These are phyloP conservation scores for Pemphredon lugubris DNA, from an alignment of 2,888 invertebrate genomes.

Conservation along the genomic window DNA sequence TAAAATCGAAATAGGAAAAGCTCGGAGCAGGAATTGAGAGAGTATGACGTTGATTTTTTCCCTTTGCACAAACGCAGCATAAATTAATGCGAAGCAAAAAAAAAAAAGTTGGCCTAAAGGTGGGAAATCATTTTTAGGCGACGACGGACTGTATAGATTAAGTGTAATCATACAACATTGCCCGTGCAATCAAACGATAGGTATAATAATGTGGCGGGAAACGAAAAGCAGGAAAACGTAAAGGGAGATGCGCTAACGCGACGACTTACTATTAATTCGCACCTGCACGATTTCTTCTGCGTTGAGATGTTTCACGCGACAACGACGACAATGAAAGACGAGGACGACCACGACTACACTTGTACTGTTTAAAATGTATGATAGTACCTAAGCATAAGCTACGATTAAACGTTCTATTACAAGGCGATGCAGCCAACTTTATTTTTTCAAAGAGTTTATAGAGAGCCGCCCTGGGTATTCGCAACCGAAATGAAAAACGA, in stretches of 20 bases:
- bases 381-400: slow-evolving; percentile 47
- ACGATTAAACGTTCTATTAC: slow-evolving; percentile 50
- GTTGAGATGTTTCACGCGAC: slow-evolving; percentile 29
- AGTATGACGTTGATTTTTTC: slow-evolving; percentile 1
- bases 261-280: slow-evolving; percentile 26
- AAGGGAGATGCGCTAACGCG: slow-evolving; percentile 8
- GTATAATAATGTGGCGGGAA: not conserved
- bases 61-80: not conserved
- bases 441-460: slow-evolving; percentile 27
- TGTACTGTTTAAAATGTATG: slow-evolving; percentile 56
- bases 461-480: not conserved
- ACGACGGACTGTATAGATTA: not conserved
- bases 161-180: not conserved
- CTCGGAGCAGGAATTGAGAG: slow-evolving; percentile 36
- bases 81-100: not conserved
- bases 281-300: slow-evolving; percentile 35
- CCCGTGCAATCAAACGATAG: not conserved
- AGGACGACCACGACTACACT: slow-evolving; percentile 9
- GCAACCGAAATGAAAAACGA: not conserved
- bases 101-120: not conserved
- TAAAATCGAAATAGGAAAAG: too few relatives aligned
- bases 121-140: not conserved
- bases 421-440: slow-evolving; percentile 67
- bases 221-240: not conserved
- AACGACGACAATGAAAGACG: slow-evolving; percentile 13